Conservation (phyloP, 2,113 vertebrate species). For the Xenopus laevis region DNA sequence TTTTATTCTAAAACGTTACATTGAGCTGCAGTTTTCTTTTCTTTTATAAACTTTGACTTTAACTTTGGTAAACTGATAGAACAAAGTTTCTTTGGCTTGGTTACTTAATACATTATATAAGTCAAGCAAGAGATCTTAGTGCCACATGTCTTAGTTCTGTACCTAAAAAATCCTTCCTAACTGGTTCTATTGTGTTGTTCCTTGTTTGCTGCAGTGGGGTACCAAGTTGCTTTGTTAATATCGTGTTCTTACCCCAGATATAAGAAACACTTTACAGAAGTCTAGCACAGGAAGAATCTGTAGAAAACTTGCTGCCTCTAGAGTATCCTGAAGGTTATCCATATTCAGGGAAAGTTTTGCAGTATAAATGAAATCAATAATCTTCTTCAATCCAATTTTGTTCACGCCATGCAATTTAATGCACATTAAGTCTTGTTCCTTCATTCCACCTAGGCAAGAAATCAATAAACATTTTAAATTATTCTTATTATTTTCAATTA, state of each 20-base stretch:
- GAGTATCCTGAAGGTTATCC: slow-evolving; percentile 97
- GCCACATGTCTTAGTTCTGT: too few species aligned
- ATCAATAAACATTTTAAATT: slow-evolving; percentile 23
- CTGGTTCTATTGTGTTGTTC: too few species aligned
- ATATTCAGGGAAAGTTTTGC: slow-evolving; percentile 98
- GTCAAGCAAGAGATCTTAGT: too few species aligned
- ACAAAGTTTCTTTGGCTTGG: too few species aligned
- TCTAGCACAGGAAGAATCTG: slow-evolving; percentile 96
- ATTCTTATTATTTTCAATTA: neutral
- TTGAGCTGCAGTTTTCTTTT: too few species aligned
- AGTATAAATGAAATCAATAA: slow-evolving; percentile 98
- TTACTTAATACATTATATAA: too few species aligned
- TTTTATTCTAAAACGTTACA: too few species aligned
- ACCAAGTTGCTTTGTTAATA: neutral
- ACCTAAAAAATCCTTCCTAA: too few species aligned
- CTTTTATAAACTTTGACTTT: too few species aligned
- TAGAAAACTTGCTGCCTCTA: slow-evolving; percentile 97
- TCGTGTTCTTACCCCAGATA: slow-evolving; percentile 89
- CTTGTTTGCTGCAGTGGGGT: too few species aligned
- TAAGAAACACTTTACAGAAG: slow-evolving; percentile 99
- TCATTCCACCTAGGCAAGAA: slow-evolving; percentile 88
- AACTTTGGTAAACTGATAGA: too few species aligned
- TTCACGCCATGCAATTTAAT: slow-evolving; percentile 98
- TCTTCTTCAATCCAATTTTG: slow-evolving; percentile 95
- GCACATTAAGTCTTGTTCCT: slow-evolving; percentile 98